A percentile compares a stretch with the other conserved stretches of the same genome.
phyloP scores from a whole-genome alignment of 2,113 vertebrate species.

The Thinocorus orbignyianus region DNA sequence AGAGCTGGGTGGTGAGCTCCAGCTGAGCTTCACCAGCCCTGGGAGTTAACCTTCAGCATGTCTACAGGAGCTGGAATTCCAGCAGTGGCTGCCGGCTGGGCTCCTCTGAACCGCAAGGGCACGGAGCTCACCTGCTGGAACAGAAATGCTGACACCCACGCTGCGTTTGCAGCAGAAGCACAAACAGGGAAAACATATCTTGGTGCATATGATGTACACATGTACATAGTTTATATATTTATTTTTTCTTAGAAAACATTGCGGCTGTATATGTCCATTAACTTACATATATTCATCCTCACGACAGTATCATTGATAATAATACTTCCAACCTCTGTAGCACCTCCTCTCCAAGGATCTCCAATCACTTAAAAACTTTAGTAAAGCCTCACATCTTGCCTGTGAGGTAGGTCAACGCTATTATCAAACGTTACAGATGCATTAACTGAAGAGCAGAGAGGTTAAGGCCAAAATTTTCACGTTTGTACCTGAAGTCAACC shows the following conservation, averaged over 20 bases:
- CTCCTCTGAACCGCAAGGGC: background rate
- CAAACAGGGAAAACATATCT: background rate
- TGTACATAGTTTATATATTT: conserved; percentile 39
- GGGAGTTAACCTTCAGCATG: rapidly evolving
- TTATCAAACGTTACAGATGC: conserved; percentile 62
- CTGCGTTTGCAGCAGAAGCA: background rate
- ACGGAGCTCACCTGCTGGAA: background rate
- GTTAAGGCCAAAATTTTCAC: conserved; percentile 64
- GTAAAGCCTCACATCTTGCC: conserved; percentile 58
- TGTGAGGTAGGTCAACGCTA: conserved; percentile 59
- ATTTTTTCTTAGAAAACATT: conserved; percentile 69
- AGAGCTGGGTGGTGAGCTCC: background rate
- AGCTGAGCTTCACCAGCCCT: background rate
- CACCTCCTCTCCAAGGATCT: conserved; percentile 58
- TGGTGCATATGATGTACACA: conserved; percentile 36
- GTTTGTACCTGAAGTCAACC: conserved; percentile 59
- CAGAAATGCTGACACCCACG: background rate
- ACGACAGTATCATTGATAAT: conserved; percentile 45
- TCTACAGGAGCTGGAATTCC: rapidly evolving
- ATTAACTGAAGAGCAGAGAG: conserved; percentile 49
- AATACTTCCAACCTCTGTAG: conserved; percentile 48
- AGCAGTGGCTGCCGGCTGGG: rapidly evolving
- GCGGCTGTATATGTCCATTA: conserved; percentile 37
- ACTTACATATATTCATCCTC: conserved; percentile 47
- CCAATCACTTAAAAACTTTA: conserved; percentile 50